Conservation (phyloP, 23 tunicate genomes). For the Diplosoma virens region DNA sequence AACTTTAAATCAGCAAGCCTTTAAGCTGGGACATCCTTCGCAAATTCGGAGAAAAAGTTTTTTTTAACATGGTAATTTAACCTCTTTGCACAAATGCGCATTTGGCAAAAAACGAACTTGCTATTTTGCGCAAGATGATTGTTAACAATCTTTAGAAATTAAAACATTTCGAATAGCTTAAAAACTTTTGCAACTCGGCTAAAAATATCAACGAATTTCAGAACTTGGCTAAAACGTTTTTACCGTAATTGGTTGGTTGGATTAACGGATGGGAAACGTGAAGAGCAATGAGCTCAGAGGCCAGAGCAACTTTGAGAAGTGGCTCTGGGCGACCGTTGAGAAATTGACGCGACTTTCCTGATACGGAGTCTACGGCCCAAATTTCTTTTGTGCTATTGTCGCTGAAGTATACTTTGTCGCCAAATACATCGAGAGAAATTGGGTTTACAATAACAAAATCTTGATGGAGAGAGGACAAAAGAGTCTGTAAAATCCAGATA, state of each 20-base stretch:
- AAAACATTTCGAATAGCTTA: too few species aligned
- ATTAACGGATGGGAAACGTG: slow-evolving; percentile 8
- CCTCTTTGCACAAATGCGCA: too few species aligned
- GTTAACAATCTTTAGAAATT: too few species aligned
- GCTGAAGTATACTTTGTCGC: slow-evolving; percentile 13
- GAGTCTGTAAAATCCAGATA: not conserved
- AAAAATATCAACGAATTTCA: too few species aligned
- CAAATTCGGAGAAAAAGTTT: too few species aligned
- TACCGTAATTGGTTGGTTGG: not conserved
- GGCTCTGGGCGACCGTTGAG: not conserved
- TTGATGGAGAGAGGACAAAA: not conserved
- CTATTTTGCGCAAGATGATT: too few species aligned
- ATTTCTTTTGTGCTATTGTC: slow-evolving; percentile 38
- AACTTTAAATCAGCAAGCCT: too few species aligned
- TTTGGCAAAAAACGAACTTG: too few species aligned
- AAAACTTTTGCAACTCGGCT: too few species aligned
- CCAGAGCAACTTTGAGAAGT: not conserved
- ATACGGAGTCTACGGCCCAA: slow-evolving; percentile 29
- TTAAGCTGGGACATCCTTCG: too few species aligned
- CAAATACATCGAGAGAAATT: slow-evolving; percentile 24
- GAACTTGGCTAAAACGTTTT: too few species aligned
- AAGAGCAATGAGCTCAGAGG: not conserved
- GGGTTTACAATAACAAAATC: not conserved
- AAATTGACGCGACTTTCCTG: slow-evolving; percentile 10
- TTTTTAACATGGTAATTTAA: too few species aligned